Evolutionary conservation across 2,888 invertebrate species (phyloP), one percentile per base, ranked within the genome.

Genomic region (Mimas tiliae): DNA sequence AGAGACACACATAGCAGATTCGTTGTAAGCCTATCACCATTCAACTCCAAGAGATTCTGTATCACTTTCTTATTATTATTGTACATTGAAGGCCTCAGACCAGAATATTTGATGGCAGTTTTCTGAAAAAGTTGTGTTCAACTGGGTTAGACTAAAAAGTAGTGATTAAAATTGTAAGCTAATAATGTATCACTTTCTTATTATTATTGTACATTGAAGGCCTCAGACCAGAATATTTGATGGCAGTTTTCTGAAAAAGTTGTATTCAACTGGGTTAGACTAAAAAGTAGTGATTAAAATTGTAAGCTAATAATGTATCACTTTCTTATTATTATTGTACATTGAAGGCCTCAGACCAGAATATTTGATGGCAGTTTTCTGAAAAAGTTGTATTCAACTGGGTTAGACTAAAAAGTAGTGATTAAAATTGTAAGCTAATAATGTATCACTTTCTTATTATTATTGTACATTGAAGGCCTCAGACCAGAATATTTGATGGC

Each of bases 11-110:
- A 96, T n/a, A 96, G 86, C 67, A 94, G 90, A 11, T 91, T 83
- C 0, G 95, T 88, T 0, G 91, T 94, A n/a, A 95, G 73, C 47
- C 85, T 85, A 62, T 94, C 94, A 71, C 71, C 76, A 65, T 94
- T 94, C 1, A 96, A 75, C 70, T 95, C 94, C 6, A 96, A 84
- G 0, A 96, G 82, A 73, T 96, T 96, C 77, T 95, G 94, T 6
- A 95, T 83, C 62, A 94, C 92, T 68, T 95, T 94, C 66, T 94
- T 92, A 67, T 89, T 89, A 68, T 94, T 95, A 12, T 82, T 83
- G 79, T 96, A 96, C 0, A 87, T 83, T 0, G 90, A 82, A 62
- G 94, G 94, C 62, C 94, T 95, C 6, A 96, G 73, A 0, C 94
- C 95, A 0, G 95, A 94, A 62, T 95, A 86, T 77, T 94, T 95